Evolutionary conservation across 2,797 vertebrate species (phyloP), one percentile per base, ranked within the genome.

Genomic region (Anguilla megastoma): DNA sequence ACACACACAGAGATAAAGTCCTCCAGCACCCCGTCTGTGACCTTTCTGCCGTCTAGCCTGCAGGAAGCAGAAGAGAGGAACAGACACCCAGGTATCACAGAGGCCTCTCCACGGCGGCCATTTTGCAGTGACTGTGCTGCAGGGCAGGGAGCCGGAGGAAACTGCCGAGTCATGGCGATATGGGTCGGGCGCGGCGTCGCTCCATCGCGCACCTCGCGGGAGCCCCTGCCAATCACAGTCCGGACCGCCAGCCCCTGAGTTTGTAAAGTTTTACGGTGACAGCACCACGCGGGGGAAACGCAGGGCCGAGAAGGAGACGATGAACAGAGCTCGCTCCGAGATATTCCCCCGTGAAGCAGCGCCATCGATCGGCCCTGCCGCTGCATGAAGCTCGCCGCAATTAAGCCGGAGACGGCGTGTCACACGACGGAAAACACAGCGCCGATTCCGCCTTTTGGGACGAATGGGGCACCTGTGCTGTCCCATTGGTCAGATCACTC

Each of bases 401-500:
- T 82, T 82, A 82, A 82, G 76, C 36, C 21, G 41, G 76, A 82
- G 79, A 50, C 79, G 21, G 18, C 45, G 45, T 50, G 79, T 82
- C 79, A 50, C 79, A 7, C 0, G 45, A 21, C 45, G 24, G 18
- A 82, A 82, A 82, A 82, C 79, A 50, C 45, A 21, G 79, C 33
- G 36, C 41, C 24, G 27, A 82, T 24, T 82, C 79, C 8, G 21
- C 79, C 79, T 82, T 7, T 3, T 10, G 79, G 45, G 79, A 50
- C 18, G n/a, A 50, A 82, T 4, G 45, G 41, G 79, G 50, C 79
- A 82, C 79, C 41, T 50, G 79, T 24, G 24, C 79, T n/a, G 18
- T 82, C 79, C 79, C 79, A n/a, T 27, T 50, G 79, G 79, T 82
- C 45, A n/a, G 74, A 41, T 76, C 79, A 50, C 79, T 48, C 21